Percentiles rank a stretch among this genome's conserved stretches.
Evolutionary conservation across 2,797 vertebrate genomes (phyloP).

Genomic region (Melanotaenia parkinsoni): DNA sequence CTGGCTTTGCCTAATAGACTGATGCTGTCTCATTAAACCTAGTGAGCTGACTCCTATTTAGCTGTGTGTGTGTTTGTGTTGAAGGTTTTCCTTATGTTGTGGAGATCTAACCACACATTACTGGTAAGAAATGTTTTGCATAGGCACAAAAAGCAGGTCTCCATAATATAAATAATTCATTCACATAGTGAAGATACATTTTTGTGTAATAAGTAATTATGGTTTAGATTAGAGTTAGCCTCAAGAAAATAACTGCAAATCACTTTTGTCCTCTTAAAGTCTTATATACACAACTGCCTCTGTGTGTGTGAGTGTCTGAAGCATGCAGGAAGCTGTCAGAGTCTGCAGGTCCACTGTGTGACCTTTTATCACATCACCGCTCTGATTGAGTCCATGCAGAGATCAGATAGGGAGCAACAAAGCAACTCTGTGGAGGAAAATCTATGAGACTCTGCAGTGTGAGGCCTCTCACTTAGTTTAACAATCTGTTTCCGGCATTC

Average conservation of each 20-base stretch:
- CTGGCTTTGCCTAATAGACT: slow-evolving; percentile 52
- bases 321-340: slow-evolving; percentile 1
- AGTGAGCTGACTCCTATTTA: slow-evolving; percentile 59
- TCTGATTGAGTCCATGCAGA: slow-evolving; percentile 43
- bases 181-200: not conserved
- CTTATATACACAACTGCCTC: not conserved
- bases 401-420: slow-evolving; percentile 33
- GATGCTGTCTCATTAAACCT: slow-evolving; percentile 59
- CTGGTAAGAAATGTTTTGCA: not conserved
- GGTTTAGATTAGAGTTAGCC: slow-evolving; percentile 12
- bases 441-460: slow-evolving; percentile 9
- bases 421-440: slow-evolving; percentile 15
- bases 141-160: not conserved
- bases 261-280: not conserved
- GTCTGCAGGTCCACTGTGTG: slow-evolving; percentile 28
- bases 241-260: not conserved
- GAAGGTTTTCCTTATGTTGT: not conserved
- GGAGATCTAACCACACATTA: not conserved
- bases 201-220: not conserved
- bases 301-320: slow-evolving; percentile 4
- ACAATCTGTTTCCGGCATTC: slow-evolving; percentile 1
- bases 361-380: slow-evolving; percentile 57
- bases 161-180: not conserved
- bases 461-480: not conserved
- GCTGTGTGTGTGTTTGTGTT: slow-evolving; percentile 26